These are phyloP conservation scores for Forbesichthys agassizii DNA, from an alignment of 2,113 vertebrate species.

Conservation along the genomic window DNA sequence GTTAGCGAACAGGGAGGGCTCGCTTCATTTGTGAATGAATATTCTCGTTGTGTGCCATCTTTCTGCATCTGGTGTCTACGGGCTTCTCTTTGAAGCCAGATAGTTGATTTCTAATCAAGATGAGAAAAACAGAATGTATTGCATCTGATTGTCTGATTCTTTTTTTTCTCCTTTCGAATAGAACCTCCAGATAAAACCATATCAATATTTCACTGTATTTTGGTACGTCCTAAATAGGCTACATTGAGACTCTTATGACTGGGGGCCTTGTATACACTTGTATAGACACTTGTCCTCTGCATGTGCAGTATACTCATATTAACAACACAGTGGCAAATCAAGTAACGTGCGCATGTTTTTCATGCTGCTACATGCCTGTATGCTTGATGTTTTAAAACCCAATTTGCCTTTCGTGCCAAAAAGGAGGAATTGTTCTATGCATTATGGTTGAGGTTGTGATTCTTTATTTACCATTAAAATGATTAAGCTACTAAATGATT, in stretches of 20 bases:
- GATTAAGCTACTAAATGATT: too few species aligned
- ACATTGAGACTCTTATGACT: too few species aligned
- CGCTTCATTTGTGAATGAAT: constrained; percentile 65
- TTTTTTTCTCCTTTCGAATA: not conserved
- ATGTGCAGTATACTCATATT: constrained; percentile 31
- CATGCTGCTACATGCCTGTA: constrained; percentile 78
- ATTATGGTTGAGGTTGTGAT: constrained; percentile 32
- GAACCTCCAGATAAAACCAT: not conserved
- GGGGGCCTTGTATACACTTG: too few species aligned
- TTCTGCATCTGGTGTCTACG: constrained; percentile 39
- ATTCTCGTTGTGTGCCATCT: constrained; percentile 49
- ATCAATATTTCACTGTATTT: not conserved
- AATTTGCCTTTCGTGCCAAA: constrained; percentile 66
- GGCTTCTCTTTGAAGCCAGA: constrained; percentile 43
- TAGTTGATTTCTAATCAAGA: constrained; percentile 61
- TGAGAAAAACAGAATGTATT: constrained; percentile 24
- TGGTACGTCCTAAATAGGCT: too few species aligned
- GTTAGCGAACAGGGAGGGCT: constrained; percentile 38
- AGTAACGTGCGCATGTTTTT: constrained; percentile 76
- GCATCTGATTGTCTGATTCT: constrained; percentile 20
- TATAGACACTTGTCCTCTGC: too few species aligned
- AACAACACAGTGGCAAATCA: constrained; percentile 57
- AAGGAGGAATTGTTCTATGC: constrained; percentile 45
- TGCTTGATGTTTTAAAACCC: constrained; percentile 63
- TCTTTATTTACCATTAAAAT: constrained; percentile 35